Evolutionary conservation across 1,140 invertebrate species (phyloP), one percentile per base, ranked within the genome.

Genomic region (Idris sp.): DNA sequence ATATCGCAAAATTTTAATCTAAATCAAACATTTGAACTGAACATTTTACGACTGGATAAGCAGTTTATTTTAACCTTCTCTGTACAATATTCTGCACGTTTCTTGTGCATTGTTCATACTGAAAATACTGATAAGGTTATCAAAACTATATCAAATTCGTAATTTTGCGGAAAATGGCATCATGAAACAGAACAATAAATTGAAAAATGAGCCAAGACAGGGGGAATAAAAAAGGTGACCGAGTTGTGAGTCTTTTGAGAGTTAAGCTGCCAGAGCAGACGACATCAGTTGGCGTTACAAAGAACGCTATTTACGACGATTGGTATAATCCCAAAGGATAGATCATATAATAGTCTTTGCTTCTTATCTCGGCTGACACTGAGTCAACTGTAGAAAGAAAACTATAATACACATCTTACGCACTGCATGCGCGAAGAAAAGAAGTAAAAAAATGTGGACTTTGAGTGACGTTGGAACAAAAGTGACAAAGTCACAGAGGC

Each of bases 301-400:
- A 54, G 61, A 38, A 54, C 15, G 30, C 41, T 65, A 65, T 65
- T 65, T 54, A 65, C 49, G 48, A 38, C 61, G 49, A 65, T 65
- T 65, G 61, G 30, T 65, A 65, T 65, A 54, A 65, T 64, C 61
- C 48, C 48, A 28, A 28, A 46, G 48, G 58, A 62, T 62, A 51
- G 46, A 46, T 51, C 58, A 62, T 62, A 36, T 51, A 51, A 44
- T 9, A 33, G 58, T 62, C 46, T 54, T 65, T 48, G 49, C 30
- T 48, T 54, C 49, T 38, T 65, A 46, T 54, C 33, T 28, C 8
- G 22, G 8, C 15, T 54, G 49, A 46, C 49, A 38, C 22, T 7
- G 22, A 44, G 36, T 64, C 40, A 53, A 48, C 38, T 25, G 19
- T n/a, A 13, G 31, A 31, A 28, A 35, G 26, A 62, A 41, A 31